Conservation (phyloP, 2,797 vertebrate genomes). For the Enteromius fasciolatus region DNA sequence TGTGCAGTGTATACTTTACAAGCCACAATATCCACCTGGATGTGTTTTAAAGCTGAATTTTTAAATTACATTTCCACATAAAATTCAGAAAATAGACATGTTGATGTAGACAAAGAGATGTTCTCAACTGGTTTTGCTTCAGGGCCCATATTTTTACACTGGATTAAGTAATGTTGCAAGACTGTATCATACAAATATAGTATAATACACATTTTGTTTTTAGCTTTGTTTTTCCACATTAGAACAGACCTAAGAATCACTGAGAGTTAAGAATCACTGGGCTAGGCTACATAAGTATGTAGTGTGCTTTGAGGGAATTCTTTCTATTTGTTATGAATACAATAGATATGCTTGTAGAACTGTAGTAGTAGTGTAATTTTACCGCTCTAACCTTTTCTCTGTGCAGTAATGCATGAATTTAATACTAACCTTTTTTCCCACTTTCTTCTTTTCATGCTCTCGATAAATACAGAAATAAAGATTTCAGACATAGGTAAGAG, state of each 20-base stretch:
- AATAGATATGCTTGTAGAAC: conserved; percentile 6
- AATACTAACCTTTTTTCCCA: conserved; percentile 57
- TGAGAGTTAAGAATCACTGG: not conserved
- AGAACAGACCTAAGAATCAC: no score
- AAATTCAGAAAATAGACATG: not conserved
- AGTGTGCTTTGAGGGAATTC: not conserved
- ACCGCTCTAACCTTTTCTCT: conserved; percentile 34
- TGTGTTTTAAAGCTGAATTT: not conserved
- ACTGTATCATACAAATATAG: not conserved
- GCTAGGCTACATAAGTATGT: not conserved
- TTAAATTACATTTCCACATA: not conserved
- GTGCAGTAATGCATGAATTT: conserved; percentile 36
- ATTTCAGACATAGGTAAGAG: conserved; percentile 99
- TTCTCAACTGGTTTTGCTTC: not conserved
- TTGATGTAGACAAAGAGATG: no score
- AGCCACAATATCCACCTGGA: not conserved
- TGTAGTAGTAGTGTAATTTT: not conserved
- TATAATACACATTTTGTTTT: not conserved
- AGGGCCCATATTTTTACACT: not conserved
- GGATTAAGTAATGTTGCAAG: not conserved
- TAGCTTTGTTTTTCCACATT: not conserved
- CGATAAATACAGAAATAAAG: conserved; percentile 96
- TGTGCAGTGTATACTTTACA: not conserved
- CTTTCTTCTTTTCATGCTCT: conserved; percentile 73
- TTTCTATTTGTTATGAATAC: not conserved